Evolutionary conservation across 2,888 invertebrate species (phyloP), one percentile per base, ranked within the genome.

Genomic region (Apeira syringaria): DNA sequence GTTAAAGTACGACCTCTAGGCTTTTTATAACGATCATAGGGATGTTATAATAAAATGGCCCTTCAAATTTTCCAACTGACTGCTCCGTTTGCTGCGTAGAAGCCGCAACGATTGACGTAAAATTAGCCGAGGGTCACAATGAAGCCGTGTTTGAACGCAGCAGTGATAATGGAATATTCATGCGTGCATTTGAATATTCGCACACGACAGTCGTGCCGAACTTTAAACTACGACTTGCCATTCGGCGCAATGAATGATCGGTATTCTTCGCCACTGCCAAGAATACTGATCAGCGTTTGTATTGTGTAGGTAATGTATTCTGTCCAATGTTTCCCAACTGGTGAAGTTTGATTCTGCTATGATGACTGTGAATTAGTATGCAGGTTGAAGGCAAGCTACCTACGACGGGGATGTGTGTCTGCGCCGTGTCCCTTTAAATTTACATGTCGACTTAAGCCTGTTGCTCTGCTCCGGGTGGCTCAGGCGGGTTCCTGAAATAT

Each of bases 211-310:
- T 76, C 73, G 58, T 80, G 77, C 79, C 81, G 76, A 71, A 67
- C 75, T 68, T 67, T 61, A 64, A 63, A 69, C 68, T 24, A 20
- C 9, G 24, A 24, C 24, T 5, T 7, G 24, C 66, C 70, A 82
- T 84, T 79, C 77, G 64, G 60, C 57, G 48, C 61, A 68, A 63
- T 65, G 68, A 57, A 68, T 66, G 68, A 58, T 39, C 55, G 51
- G 51, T 61, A 36, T 24, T 9, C 9, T 8, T 9, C 9, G 24
- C 20, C 20, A 7, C 18, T 74, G 72, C 63, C 60, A 60, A 63
- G 87, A 83, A 88, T 87, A 83, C 70, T 80, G 70, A 86, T 81
- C 47, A 47, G 47, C 66, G 63, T 77, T n/a, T n/a, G n/a, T n/a
- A 56, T 61, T 70, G 59, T 47, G 49, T 58, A 48, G 47, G 59